Conservation (phyloP, 2,797 vertebrate species). For the Acanthiza pusilla region DNA sequence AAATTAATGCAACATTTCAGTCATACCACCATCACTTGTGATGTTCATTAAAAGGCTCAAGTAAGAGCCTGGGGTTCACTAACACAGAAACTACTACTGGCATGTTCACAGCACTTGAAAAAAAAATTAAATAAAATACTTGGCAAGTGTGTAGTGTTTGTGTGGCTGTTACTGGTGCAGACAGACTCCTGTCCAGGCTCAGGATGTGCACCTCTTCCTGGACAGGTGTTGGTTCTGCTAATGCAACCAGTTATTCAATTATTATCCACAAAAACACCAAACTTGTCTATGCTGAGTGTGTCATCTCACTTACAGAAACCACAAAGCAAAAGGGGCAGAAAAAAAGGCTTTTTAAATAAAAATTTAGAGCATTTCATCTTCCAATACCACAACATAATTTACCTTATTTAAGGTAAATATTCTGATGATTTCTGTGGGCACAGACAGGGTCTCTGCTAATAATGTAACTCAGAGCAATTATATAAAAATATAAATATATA, state of each 20-base stretch:
- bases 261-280: neutral
- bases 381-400: neutral
- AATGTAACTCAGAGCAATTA: neutral
- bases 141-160: neutral
- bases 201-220: neutral
- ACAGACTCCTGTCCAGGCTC: neutral
- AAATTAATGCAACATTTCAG: accelerated
- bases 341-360: neutral
- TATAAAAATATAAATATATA: neutral
- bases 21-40: neutral
- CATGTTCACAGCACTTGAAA: neutral
- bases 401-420: neutral
- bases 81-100: neutral
- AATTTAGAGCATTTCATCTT: neutral
- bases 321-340: neutral
- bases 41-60: neutral
- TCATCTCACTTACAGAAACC: neutral
- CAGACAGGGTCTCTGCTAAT: neutral
- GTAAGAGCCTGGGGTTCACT: neutral
- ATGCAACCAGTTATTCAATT: neutral
- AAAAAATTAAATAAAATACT: neutral
- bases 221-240: neutral
- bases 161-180: neutral
- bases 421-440: neutral
- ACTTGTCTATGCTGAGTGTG: accelerated